phyloP scores from a whole-genome alignment of 2,797 vertebrate genomes.

The Apogon talboti region DNA sequence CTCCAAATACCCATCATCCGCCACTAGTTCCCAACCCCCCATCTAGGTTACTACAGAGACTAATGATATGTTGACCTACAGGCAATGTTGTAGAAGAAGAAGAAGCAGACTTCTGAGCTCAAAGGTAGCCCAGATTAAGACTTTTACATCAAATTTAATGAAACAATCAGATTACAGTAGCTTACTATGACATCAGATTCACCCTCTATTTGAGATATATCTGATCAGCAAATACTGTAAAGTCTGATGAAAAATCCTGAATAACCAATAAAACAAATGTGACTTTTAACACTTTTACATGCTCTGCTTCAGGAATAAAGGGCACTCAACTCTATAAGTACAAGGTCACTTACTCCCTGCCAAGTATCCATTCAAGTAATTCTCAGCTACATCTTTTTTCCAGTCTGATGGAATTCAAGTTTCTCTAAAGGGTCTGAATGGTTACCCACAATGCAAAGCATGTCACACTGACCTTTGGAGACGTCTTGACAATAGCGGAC shows the following conservation, averaged over 20 bases:
- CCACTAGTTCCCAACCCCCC: neutral
- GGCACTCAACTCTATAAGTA: neutral
- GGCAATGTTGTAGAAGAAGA: neutral
- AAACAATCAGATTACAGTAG: neutral
- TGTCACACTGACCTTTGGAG: conserved; percentile 6
- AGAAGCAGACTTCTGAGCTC: neutral
- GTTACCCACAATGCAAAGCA: neutral
- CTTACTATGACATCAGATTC: neutral
- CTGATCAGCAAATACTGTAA: too few relatives aligned
- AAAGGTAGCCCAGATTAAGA: neutral
- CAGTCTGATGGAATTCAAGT: neutral
- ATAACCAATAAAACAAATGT: too few relatives aligned
- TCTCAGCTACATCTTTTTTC: too few relatives aligned
- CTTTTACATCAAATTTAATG: neutral
- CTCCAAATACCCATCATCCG: neutral
- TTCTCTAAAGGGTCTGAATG: neutral
- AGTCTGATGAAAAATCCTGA: neutral
- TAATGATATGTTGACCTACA: neutral
- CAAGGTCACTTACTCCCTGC: neutral
- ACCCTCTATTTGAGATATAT: neutral
- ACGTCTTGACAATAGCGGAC: neutral
- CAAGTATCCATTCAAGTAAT: neutral
- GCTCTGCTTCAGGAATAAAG: too few relatives aligned
- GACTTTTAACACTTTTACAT: too few relatives aligned
- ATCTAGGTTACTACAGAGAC: neutral